Percentiles rank a stretch among this genome's conserved stretches.
phyloP scores from a whole-genome alignment of 2,113 vertebrate species.

The Dromaius novaehollandiae region DNA sequence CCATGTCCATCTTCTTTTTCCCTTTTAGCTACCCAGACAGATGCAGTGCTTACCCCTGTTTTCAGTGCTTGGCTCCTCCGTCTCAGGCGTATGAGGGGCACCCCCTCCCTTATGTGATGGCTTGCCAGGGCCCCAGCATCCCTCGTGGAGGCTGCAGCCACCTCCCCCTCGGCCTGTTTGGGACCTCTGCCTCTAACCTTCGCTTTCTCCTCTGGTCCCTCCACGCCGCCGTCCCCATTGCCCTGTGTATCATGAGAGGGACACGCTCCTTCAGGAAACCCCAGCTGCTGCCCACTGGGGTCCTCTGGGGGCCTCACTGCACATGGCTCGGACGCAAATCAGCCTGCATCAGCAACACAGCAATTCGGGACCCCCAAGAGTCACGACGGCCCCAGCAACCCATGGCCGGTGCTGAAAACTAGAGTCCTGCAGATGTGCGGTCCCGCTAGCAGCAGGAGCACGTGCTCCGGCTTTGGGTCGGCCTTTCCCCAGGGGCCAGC shows the following conservation, averaged over 20 bases:
- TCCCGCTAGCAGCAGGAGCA: not conserved
- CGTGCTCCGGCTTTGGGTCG: not conserved
- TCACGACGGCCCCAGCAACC: fast-evolving
- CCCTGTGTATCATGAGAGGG: fast-evolving
- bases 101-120: fast-evolving
- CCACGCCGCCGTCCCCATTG: not conserved
- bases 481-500: not conserved
- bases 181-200: not conserved
- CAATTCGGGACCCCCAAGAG: not conserved
- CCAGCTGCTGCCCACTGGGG: not conserved
- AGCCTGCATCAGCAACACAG: not conserved
- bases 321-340: fast-evolving
- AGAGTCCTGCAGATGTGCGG: fast-evolving
- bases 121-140: not conserved
- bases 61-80: fast-evolving
- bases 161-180: fast-evolving
- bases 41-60: fast-evolving
- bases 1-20: not conserved
- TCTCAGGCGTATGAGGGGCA: not conserved
- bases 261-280: not conserved
- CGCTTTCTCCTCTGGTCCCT: fast-evolving
- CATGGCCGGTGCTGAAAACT: not conserved
- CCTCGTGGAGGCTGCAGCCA: fast-evolving
- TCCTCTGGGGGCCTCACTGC: fast-evolving
- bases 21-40: not conserved